phyloP scores from a whole-genome alignment of 1,140 invertebrate genomes.

The Lutraria rhynchaena region DNA sequence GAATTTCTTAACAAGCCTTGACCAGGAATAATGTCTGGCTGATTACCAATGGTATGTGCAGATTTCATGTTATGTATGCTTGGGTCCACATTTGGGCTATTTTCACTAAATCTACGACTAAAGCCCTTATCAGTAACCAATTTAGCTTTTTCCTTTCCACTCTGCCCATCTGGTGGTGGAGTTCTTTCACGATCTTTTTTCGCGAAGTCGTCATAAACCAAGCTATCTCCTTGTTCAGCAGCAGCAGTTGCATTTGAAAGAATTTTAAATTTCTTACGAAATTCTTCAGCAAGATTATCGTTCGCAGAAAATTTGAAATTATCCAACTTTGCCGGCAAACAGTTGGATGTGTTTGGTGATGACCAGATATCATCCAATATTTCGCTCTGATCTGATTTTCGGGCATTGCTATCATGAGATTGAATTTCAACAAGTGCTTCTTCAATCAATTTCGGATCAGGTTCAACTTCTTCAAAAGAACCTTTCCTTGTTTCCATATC shows the following conservation, averaged over 20 bases:
- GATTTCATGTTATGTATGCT: neutral
- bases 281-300: slow-evolving; percentile 4
- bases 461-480: neutral
- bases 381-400: slow-evolving; percentile 10
- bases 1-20: neutral
- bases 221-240: neutral
- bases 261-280: neutral
- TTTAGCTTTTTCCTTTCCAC: neutral
- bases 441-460: neutral
- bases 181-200: slow-evolving; percentile 32
- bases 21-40: neutral
- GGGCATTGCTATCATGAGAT: neutral
- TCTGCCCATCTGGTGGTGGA: slow-evolving; percentile 37
- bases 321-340: slow-evolving; percentile 36
- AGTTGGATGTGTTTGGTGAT: slow-evolving; percentile 48
- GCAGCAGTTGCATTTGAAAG: neutral
- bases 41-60: neutral
- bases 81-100: neutral
- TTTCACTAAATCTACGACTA: neutral
- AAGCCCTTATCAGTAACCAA: neutral
- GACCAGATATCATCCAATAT: slow-evolving; percentile 34
- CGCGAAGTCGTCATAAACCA: slow-evolving; percentile 1
- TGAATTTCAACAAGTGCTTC: too few species aligned
- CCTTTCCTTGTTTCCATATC: slow-evolving; percentile 19
- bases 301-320: slow-evolving; percentile 37